Evolutionary conservation across 2,888 invertebrate species (phyloP).

Genomic region (Iselma pallidipennis): DNA sequence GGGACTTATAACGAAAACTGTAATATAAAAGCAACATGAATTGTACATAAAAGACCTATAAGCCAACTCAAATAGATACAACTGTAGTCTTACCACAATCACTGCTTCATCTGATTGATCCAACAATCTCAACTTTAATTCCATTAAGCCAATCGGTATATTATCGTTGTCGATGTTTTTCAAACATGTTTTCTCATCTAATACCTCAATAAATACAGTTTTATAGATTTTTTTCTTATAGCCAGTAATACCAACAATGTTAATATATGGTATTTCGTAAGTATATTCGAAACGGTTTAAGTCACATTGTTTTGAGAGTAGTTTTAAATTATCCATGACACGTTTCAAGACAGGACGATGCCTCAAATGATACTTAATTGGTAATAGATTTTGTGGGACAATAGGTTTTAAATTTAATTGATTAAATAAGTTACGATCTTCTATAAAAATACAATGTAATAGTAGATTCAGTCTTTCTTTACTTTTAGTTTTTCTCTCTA

Average conservation of each 20-base stretch:
- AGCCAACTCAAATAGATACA: no score
- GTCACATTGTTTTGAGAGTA: conserved; percentile 30
- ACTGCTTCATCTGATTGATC: conserved; percentile 48
- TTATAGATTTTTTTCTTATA: conserved; percentile 47
- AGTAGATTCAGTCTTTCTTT: conserved; percentile 49
- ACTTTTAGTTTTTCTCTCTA: conserved; percentile 36
- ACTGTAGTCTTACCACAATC: conserved; percentile 47
- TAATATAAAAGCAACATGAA: no score
- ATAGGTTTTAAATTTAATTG: conserved; percentile 37
- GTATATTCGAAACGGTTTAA: conserved; percentile 43
- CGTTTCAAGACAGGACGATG: conserved; percentile 44
- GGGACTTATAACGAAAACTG: not conserved
- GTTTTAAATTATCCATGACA: conserved; percentile 40
- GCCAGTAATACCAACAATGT: conserved; percentile 52
- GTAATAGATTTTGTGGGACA: conserved; percentile 21
- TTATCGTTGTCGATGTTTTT: conserved; percentile 42
- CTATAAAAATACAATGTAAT: conserved; percentile 51
- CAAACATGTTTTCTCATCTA: conserved; percentile 53
- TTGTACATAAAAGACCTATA: no score
- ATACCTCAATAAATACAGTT: conserved; percentile 54
- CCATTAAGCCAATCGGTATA: conserved; percentile 53
- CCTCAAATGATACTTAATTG: conserved; percentile 39
- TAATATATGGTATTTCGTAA: conserved; percentile 49
- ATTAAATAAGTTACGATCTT: conserved; percentile 48
- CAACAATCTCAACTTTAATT: conserved; percentile 55